These are phyloP conservation scores for Halictus quadricinctus DNA, from an alignment of 2,888 invertebrate genomes.

Conservation along the genomic window DNA sequence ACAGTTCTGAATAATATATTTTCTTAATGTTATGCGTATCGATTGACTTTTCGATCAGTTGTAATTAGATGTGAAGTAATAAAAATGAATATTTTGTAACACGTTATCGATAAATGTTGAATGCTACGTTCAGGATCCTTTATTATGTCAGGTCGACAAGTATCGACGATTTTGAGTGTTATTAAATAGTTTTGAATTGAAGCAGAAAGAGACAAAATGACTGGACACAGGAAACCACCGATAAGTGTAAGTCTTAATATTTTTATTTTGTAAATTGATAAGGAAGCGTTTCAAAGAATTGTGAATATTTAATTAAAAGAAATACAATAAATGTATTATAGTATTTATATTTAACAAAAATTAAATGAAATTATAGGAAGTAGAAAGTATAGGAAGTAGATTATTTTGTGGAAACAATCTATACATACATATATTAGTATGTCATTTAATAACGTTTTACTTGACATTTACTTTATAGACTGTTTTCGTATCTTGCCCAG, in stretches of 20 bases:
- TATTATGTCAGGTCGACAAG: background rate
- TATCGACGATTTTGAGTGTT: background rate
- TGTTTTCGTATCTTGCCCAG: slow-evolving; percentile 57
- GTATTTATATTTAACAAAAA: background rate
- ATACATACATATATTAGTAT: background rate
- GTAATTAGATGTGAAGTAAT: slow-evolving; percentile 4
- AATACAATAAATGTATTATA: background rate
- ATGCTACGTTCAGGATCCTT: slow-evolving; percentile 2
- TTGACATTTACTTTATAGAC: slow-evolving; percentile 55
- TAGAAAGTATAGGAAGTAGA: background rate
- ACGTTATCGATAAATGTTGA: background rate
- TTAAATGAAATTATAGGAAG: background rate
- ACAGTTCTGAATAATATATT: background rate
- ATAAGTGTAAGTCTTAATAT: slow-evolving; percentile 17
- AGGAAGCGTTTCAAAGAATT: background rate
- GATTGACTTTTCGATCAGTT: background rate
- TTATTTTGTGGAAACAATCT: background rate
- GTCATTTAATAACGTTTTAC: background rate
- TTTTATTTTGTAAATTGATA: background rate
- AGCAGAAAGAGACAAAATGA: slow-evolving; percentile 17
- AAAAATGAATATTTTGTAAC: background rate
- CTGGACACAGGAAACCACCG: background rate
- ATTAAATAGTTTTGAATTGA: background rate
- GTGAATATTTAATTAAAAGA: background rate
- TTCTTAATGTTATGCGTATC: background rate